Conservation (phyloP, 2,113 vertebrate genomes). For the Phylloscopus whistleri region DNA sequence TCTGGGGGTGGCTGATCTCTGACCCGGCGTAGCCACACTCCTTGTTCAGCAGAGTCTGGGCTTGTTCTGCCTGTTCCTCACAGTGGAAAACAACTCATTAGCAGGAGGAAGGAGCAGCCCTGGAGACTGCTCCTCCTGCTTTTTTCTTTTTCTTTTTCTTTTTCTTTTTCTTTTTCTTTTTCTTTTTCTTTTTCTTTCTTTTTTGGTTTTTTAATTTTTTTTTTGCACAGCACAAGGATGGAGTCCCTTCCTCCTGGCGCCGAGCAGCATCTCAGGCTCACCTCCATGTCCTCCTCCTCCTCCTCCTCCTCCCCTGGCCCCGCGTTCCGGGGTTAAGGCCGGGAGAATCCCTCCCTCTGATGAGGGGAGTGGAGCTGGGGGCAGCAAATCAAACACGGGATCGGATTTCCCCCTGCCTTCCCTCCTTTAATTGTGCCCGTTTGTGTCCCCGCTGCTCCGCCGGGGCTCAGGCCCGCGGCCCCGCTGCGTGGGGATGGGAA, state of each 20-base stretch:
- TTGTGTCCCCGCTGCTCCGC: neutral
- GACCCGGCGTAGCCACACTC: neutral
- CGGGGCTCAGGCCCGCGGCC: conserved; percentile 8
- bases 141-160: no score
- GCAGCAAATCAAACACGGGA: neutral
- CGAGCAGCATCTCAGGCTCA: neutral
- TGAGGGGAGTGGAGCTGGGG: neutral
- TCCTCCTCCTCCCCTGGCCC: neutral
- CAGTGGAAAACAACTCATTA: conserved; percentile 58
- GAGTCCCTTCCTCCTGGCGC: neutral
- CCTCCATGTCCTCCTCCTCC: neutral
- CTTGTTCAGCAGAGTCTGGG: neutral
- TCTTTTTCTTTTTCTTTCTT: neutral
- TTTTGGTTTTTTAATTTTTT: neutral
- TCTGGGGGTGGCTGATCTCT: neutral
- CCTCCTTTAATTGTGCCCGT: neutral
- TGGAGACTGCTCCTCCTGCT: neutral
- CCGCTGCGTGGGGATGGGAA: conserved; percentile 34
- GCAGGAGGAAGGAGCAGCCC: neutral
- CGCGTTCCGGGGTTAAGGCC: neutral
- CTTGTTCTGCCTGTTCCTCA: neutral
- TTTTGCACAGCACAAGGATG: neutral
- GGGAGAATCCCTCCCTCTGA: neutral
- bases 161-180: no score
- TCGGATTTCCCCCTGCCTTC: neutral